These are phyloP conservation scores for Engystomops pustulosus DNA, from an alignment of 2,113 vertebrate genomes.

Conservation along the genomic window DNA sequence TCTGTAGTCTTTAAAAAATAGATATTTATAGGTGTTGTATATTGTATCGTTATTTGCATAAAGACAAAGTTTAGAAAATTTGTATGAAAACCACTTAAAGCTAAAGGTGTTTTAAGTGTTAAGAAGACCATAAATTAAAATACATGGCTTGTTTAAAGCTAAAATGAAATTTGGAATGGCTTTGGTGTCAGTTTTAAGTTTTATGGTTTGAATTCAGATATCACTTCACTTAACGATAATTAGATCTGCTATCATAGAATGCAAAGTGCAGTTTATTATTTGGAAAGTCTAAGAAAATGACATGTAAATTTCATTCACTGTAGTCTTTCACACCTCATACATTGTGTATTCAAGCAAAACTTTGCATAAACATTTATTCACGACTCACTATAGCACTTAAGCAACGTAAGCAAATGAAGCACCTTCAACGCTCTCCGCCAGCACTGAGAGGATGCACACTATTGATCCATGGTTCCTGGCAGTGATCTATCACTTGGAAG, in stretches of 20 bases:
- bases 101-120: too few relatives aligned
- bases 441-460: slow-evolving; percentile 43
- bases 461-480: slow-evolving; percentile 63
- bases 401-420: slow-evolving; percentile 47
- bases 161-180: too few relatives aligned
- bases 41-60: too few relatives aligned
- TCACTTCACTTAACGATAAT: not conserved
- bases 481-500: slow-evolving; percentile 63
- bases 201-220: not conserved
- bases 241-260: not conserved
- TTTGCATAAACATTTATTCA: slow-evolving; percentile 58
- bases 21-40: too few relatives aligned
- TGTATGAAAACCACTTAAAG: too few relatives aligned
- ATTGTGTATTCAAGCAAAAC: slow-evolving; percentile 47
- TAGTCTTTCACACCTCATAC: slow-evolving; percentile 50
- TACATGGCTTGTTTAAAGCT: too few relatives aligned
- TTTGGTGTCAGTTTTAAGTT: too few relatives aligned
- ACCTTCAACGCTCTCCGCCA: slow-evolving; percentile 42
- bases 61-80: too few relatives aligned
- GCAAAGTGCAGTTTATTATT: not conserved
- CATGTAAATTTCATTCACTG: slow-evolving; percentile 51
- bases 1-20: too few relatives aligned
- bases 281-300: slow-evolving; percentile 13
- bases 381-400: slow-evolving; percentile 43
- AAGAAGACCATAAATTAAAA: too few relatives aligned